These are phyloP conservation scores for Terebella lapidaria DNA, from an alignment of 2,888 invertebrate species.

Conservation along the genomic window DNA sequence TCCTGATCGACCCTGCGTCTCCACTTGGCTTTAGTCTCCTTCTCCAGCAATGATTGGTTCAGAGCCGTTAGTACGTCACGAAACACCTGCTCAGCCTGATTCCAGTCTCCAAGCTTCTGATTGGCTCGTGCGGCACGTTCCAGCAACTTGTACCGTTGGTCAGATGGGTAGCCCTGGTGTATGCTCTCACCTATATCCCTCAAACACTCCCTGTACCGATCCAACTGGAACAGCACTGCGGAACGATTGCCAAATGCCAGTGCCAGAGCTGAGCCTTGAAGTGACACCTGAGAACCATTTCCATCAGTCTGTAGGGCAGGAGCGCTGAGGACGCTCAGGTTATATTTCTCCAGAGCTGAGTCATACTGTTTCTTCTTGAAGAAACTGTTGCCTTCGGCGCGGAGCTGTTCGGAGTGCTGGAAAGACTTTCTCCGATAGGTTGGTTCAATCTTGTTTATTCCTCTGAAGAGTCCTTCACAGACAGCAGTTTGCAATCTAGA, in stretches of 20 bases:
- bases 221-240: constrained; percentile 42
- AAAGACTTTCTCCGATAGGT: constrained; percentile 9
- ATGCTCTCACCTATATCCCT: constrained; percentile 41
- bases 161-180: constrained; percentile 61
- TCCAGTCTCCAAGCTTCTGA: too few relatives aligned
- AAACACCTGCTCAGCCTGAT: too few relatives aligned
- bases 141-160: constrained; percentile 64
- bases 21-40: too few relatives aligned
- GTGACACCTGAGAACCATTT: constrained; percentile 16
- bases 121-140: too few relatives aligned
- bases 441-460: not conserved
- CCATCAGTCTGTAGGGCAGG: constrained; percentile 7
- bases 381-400: constrained; percentile 22
- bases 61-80: too few relatives aligned
- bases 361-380: constrained; percentile 23
- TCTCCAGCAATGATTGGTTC: too few relatives aligned
- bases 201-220: constrained; percentile 36
- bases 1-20: too few relatives aligned
- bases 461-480: too few relatives aligned
- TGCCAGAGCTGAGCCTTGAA: not conserved
- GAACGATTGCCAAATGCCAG: constrained; percentile 30
- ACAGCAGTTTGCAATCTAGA: too few relatives aligned
- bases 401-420: constrained; percentile 8
- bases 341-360: constrained; percentile 21
- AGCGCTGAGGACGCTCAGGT: constrained; percentile 13